A percentile compares a stretch with the other conserved stretches of the same genome.
Conservation (phyloP, 2,888 invertebrate genomes). For the Incurvaria masculella region DNA sequence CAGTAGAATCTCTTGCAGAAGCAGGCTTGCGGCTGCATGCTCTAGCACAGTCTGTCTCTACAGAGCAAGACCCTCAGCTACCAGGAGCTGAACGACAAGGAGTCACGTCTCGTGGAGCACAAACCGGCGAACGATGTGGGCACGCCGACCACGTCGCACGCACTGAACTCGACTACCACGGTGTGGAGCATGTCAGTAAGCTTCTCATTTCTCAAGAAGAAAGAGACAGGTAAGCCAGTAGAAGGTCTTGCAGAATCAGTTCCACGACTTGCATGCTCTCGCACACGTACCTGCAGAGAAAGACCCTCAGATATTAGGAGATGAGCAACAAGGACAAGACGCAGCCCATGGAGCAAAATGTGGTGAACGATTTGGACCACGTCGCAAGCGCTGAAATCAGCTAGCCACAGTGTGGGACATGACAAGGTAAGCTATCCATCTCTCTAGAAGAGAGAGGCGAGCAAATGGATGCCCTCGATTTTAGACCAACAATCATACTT, state of each 20-base stretch:
- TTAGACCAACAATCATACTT: too few relatives aligned
- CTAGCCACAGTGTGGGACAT: constrained; percentile 49
- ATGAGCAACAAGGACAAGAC: constrained; percentile 47
- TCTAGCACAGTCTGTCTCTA: constrained; percentile 67
- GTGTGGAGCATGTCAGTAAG: constrained; percentile 50
- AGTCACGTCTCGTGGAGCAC: constrained; percentile 13
- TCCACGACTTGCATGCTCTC: constrained; percentile 68
- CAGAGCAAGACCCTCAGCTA: constrained; percentile 75
- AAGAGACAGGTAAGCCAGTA: too few relatives aligned
- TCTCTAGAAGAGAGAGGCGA: too few relatives aligned
- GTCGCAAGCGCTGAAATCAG: constrained; percentile 48
- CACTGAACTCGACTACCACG: constrained; percentile 49
- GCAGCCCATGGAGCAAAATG: too few relatives aligned
- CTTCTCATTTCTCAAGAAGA: too few relatives aligned
- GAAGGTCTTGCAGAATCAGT: too few relatives aligned
- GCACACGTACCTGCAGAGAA: constrained; percentile 69
- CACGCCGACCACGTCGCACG: constrained; percentile 43
- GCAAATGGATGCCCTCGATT: too few relatives aligned
- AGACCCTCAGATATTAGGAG: constrained; percentile 72
- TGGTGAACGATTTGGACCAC: constrained; percentile 41
- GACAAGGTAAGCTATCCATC: too few relatives aligned
- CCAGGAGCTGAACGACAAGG: constrained; percentile 60
- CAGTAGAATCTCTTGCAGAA: too few relatives aligned
- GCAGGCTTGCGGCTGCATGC: constrained; percentile 66
- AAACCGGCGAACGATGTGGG: constrained; percentile 36